Conservation (phyloP, 2,113 vertebrate species). For the Ictalurus punctatus region DNA sequence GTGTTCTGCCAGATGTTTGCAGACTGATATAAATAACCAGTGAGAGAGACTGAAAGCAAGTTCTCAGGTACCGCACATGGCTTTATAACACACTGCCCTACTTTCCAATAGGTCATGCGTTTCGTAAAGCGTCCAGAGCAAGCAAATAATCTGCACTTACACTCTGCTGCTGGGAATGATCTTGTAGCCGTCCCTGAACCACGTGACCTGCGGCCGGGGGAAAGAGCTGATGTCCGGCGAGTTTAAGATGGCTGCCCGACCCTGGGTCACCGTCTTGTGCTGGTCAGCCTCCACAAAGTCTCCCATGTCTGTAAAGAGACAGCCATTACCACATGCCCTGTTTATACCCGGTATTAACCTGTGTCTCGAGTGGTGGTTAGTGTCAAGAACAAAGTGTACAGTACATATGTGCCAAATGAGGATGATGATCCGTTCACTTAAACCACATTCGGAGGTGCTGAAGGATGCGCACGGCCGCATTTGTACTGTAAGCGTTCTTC, state of each 20-base stretch:
- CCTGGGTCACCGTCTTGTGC: constrained; percentile 76
- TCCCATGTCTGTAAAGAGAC: constrained; percentile 79
- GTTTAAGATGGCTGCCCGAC: constrained; percentile 82
- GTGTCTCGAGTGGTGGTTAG: background rate
- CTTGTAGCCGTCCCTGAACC: constrained; percentile 95
- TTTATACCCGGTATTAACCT: background rate
- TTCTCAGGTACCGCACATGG: background rate
- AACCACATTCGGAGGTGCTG: background rate
- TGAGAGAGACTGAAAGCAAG: background rate
- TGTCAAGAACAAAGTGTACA: background rate
- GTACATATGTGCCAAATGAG: background rate
- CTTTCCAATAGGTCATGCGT: constrained; percentile 4
- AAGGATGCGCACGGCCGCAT: background rate
- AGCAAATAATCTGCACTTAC: constrained; percentile 72
- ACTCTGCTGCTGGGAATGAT: constrained; percentile 88
- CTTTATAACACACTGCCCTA: background rate
- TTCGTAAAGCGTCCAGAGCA: constrained; percentile 16
- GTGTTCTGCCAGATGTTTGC: constrained; percentile 6
- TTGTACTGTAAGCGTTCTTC: background rate
- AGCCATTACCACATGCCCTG: constrained; percentile 6
- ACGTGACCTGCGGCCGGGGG: constrained; percentile 86
- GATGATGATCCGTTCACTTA: background rate
- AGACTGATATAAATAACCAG: constrained; percentile 28
- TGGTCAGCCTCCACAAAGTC: constrained; percentile 77
- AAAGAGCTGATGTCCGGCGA: constrained; percentile 75